Evolutionary conservation across 2,888 invertebrate genomes (phyloP).

Genomic region (Hyposoter dolosus): DNA sequence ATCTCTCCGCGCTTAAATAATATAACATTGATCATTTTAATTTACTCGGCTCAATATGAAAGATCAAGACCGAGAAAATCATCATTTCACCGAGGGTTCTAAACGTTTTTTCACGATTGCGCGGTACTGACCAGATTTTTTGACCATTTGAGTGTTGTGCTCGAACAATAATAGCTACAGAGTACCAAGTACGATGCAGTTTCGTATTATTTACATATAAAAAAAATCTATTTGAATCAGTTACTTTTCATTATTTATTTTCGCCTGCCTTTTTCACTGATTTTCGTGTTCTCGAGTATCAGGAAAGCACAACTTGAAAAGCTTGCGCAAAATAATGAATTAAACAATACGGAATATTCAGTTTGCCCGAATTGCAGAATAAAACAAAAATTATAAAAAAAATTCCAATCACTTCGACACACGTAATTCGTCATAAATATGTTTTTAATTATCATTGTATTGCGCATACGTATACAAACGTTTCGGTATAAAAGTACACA

Average conservation of each 20-base stretch:
- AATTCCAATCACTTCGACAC: slow-evolving; percentile 54
- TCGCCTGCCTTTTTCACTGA: neutral
- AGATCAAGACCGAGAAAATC: slow-evolving; percentile 7
- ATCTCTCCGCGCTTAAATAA: slow-evolving; percentile 31
- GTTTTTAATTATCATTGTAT: slow-evolving; percentile 65
- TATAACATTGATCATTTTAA: slow-evolving; percentile 37
- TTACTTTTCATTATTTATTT: slow-evolving; percentile 7
- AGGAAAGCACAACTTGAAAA: neutral
- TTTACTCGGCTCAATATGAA: slow-evolving; percentile 21
- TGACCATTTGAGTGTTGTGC: slow-evolving; percentile 24
- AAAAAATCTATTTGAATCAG: slow-evolving; percentile 24
- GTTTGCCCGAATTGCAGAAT: slow-evolving; percentile 67
- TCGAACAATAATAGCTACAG: slow-evolving; percentile 47
- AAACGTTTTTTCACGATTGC: slow-evolving; percentile 4
- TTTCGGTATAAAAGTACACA: slow-evolving; percentile 75
- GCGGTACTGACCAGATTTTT: slow-evolving; percentile 17
- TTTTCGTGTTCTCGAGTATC: neutral
- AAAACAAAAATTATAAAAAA: slow-evolving; percentile 67
- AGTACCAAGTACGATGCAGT: slow-evolving; percentile 35
- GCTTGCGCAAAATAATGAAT: slow-evolving; percentile 16
- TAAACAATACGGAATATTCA: slow-evolving; percentile 16
- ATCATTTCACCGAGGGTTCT: neutral
- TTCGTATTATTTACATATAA: slow-evolving; percentile 59
- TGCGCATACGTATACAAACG: slow-evolving; percentile 65
- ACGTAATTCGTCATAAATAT: slow-evolving; percentile 63